These are phyloP conservation scores for Aplysina aerophoba DNA, from an alignment of 37 sponge, comb jelly and placozoan genomes.

Conservation along the genomic window DNA sequence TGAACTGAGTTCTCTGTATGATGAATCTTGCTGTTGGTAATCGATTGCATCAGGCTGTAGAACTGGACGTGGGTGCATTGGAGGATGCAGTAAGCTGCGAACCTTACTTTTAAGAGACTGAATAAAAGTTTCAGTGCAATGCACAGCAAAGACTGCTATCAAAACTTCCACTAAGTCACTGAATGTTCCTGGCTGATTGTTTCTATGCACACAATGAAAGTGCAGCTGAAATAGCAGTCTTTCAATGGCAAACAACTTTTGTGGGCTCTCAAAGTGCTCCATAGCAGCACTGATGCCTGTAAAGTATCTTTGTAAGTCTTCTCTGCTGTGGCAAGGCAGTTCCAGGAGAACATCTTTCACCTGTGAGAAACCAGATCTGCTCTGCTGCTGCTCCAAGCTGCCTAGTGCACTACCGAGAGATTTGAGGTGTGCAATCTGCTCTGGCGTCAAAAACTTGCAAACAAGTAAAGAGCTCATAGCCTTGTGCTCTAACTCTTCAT, in stretches of 20 bases:
- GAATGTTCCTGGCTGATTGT: background rate
- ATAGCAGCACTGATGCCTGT: background rate
- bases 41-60: background rate
- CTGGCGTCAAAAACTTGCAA: background rate
- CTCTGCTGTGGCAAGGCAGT: background rate
- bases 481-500: background rate
- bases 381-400: background rate
- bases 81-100: background rate
- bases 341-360: background rate
- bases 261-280: background rate
- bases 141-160: too few relatives aligned
- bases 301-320: background rate
- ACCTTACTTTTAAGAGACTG: background rate
- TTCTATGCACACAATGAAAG: constrained; percentile 11
- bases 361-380: background rate
- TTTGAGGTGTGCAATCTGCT: background rate
- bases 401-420: background rate
- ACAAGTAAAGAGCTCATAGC: constrained; percentile 6
- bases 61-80: background rate
- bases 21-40: background rate
- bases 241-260: background rate
- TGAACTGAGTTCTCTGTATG: background rate
- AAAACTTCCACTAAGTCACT: too few relatives aligned
- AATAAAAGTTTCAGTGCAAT: background rate
- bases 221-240: constrained; percentile 19